phyloP scores from a whole-genome alignment of 1,140 invertebrate species.

The Drosophila leontia region DNA sequence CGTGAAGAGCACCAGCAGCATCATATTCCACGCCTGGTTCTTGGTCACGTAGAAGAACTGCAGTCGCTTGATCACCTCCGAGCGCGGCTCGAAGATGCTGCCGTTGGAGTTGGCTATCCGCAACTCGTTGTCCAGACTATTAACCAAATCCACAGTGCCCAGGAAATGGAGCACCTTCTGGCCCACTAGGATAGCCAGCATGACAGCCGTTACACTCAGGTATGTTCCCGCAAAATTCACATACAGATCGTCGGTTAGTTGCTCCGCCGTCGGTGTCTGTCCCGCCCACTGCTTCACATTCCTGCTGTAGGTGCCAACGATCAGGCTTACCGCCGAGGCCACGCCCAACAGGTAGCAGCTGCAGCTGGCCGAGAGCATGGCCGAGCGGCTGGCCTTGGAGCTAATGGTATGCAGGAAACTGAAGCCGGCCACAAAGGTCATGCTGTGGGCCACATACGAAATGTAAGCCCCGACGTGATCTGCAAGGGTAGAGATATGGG shows the following conservation, averaged over 20 bases:
- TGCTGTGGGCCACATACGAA: conserved; percentile 75
- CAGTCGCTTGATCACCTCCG: conserved; percentile 73
- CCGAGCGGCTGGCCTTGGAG: conserved; percentile 58
- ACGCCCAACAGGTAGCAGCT: conserved; percentile 76
- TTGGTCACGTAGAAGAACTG: conserved; percentile 83
- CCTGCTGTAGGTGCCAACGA: conserved; percentile 61
- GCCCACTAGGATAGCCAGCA: conserved; percentile 67
- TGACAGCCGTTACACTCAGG: conserved; percentile 57
- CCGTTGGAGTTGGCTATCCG: conserved; percentile 78
- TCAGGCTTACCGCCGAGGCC: conserved; percentile 71
- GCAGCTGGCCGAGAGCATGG: conserved; percentile 68
- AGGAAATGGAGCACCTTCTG: conserved; percentile 72
- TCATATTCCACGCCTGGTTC: conserved; percentile 78
- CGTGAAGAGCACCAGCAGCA: conserved; percentile 68
- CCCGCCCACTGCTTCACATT: conserved; percentile 48
- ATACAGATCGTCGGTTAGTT: conserved; percentile 73
- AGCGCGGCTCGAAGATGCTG: conserved; percentile 69
- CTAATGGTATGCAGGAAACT: conserved; percentile 74
- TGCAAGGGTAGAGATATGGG: conserved; percentile 10
- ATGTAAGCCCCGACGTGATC: conserved; percentile 78
- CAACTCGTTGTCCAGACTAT: conserved; percentile 78
- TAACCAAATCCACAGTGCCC: conserved; percentile 68
- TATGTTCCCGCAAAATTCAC: conserved; percentile 76
- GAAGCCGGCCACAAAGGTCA: conserved; percentile 76
- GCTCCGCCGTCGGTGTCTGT: conserved; percentile 43